Percentiles rank a stretch among this genome's conserved stretches.
Evolutionary conservation across 1,140 invertebrate species (phyloP).

Genomic region (Campoletis sonorensis): DNA sequence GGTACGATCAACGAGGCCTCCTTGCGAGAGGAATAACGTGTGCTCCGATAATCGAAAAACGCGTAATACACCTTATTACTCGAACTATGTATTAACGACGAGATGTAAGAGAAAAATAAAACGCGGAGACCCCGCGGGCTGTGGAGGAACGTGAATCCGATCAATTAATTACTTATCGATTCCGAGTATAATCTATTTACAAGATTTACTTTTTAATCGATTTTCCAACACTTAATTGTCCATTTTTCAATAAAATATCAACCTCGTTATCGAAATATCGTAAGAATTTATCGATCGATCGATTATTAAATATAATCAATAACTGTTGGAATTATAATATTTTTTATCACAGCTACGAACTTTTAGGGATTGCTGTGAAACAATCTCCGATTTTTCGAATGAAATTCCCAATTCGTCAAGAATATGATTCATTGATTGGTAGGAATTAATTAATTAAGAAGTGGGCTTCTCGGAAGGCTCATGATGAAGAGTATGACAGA

Average conservation of each 20-base stretch:
- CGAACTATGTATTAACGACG: not conserved
- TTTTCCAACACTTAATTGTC: too few relatives aligned
- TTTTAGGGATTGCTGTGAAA: too few relatives aligned
- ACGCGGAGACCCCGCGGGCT: too few relatives aligned
- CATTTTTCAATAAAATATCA: too few relatives aligned
- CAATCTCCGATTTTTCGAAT: not conserved
- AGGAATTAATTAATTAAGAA: constrained; percentile 13
- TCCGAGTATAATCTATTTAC: not conserved
- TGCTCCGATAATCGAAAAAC: constrained; percentile 22
- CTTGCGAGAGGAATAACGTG: not conserved
- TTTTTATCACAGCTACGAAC: too few relatives aligned
- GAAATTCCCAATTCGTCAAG: not conserved
- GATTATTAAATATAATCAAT: too few relatives aligned
- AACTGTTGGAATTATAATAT: not conserved
- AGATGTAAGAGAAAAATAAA: too few relatives aligned
- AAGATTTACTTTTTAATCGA: not conserved
- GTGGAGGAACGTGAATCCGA: not conserved
- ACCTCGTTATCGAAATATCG: not conserved
- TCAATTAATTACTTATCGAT: constrained; percentile 7
- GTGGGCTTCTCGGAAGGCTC: not conserved
- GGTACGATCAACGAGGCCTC: constrained; percentile 11
- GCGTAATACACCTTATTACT: constrained; percentile 7
- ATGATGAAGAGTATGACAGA: constrained; percentile 11
- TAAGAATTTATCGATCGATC: not conserved
- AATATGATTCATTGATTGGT: constrained; percentile 13